Evolutionary conservation across 2,113 vertebrate species (phyloP).

Genomic region (Lipophrys pholis): DNA sequence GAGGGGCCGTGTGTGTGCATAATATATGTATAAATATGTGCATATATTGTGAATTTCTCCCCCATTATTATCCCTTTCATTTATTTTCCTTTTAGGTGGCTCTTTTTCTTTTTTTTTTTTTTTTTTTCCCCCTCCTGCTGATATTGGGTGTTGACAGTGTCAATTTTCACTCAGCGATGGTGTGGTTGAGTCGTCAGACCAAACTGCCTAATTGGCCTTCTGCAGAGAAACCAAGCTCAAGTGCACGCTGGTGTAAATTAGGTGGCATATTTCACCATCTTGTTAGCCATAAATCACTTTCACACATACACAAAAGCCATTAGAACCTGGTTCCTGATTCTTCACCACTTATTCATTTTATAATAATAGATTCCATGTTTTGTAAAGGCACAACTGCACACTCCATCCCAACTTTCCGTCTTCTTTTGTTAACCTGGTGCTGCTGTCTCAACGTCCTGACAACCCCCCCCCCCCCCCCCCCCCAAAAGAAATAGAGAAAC

Average conservation of each 20-base stretch:
- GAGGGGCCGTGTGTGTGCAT: constrained; percentile 7
- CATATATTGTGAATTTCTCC: constrained; percentile 60
- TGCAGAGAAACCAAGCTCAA: constrained; percentile 34
- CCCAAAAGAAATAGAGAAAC: constrained; percentile 31
- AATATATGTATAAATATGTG: constrained; percentile 73
- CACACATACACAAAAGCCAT: constrained; percentile 22
- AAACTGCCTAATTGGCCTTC: constrained; percentile 52
- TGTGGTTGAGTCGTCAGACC: constrained; percentile 43
- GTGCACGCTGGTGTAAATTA: constrained; percentile 66
- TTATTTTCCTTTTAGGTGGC: constrained; percentile 48
- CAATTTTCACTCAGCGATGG: constrained; percentile 39
- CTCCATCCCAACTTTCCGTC: background rate
- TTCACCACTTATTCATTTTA: constrained; percentile 4
- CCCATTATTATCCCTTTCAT: constrained; percentile 70
- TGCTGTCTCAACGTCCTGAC: constrained; percentile 15
- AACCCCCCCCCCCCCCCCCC: no score
- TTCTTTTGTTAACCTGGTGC: constrained; percentile 29
- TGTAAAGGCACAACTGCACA: background rate
- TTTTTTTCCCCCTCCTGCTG: constrained; percentile 14
- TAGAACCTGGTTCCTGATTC: background rate
- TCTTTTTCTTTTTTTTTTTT: no score
- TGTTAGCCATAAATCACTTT: constrained; percentile 58
- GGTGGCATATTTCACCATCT: constrained; percentile 61
- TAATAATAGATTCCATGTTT: background rate
- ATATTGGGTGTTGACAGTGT: constrained; percentile 53